phyloP scores from a whole-genome alignment of 2,888 invertebrate species.

The Ophion obscuratus region DNA sequence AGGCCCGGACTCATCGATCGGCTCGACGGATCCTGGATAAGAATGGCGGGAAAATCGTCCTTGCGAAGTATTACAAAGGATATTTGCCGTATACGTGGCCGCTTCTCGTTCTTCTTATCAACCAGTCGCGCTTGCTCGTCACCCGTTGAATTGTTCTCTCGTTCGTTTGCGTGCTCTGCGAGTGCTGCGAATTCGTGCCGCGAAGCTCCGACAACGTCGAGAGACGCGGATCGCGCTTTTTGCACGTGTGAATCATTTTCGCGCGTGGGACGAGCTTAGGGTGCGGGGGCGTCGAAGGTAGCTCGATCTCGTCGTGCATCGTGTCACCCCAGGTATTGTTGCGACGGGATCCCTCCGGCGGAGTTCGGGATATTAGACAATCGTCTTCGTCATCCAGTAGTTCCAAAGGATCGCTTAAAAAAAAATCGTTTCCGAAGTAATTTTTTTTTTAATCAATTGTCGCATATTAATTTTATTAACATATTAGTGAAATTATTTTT shows the following conservation, averaged over 20 bases:
- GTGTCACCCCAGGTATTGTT: slow-evolving; percentile 64
- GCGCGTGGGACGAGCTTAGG: slow-evolving; percentile 26
- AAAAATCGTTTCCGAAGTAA: not conserved
- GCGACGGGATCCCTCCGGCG: slow-evolving; percentile 1
- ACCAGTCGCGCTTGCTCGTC: slow-evolving; percentile 68
- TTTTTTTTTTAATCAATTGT: no score
- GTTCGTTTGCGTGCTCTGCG: slow-evolving; percentile 71
- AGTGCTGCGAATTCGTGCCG: slow-evolving; percentile 62
- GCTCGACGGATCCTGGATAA: not conserved
- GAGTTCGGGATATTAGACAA: slow-evolving; percentile 35
- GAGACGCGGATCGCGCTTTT: slow-evolving; percentile 19
- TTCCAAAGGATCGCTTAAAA: slow-evolving; percentile 51
- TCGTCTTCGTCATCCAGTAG: slow-evolving; percentile 61
- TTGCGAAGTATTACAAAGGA: slow-evolving; percentile 63
- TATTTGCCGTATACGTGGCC: slow-evolving; percentile 78
- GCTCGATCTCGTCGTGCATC: slow-evolving; percentile 2
- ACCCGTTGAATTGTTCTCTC: slow-evolving; percentile 56
- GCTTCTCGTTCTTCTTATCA: slow-evolving; percentile 76
- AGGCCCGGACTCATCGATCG: not conserved
- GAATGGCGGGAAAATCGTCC: slow-evolving; percentile 31
- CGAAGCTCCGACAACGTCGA: slow-evolving; percentile 43
- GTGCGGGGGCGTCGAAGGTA: slow-evolving; percentile 13
- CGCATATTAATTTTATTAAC: no score
- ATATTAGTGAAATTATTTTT: no score
- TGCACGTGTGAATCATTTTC: slow-evolving; percentile 8